Conservation (phyloP, 2,797 vertebrate species). For the Craterocephalus amniculus region DNA sequence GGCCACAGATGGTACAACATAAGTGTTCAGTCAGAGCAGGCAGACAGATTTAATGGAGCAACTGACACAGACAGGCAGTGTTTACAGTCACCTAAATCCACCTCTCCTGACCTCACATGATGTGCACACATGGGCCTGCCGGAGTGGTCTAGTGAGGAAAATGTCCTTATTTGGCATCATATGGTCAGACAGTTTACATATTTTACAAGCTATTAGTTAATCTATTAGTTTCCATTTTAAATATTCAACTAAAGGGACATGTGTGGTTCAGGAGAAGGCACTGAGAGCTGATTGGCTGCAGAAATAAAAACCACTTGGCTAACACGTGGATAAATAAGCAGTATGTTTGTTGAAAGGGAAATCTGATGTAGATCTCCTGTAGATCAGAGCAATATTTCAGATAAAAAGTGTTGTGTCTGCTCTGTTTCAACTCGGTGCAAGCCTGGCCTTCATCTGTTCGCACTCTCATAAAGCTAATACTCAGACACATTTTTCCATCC, state of each 20-base stretch:
- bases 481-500: slow-evolving; percentile 7
- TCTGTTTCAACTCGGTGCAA: no score
- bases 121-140: not conserved
- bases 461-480: not conserved
- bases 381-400: not conserved
- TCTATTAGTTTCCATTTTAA: slow-evolving; percentile 57
- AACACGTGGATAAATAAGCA: slow-evolving; percentile 10
- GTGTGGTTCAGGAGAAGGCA: slow-evolving; percentile 31
- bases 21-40: slow-evolving; percentile 50
- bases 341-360: not conserved
- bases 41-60: slow-evolving; percentile 48
- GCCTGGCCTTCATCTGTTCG: not conserved
- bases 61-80: slow-evolving; percentile 50
- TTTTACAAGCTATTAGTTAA: slow-evolving; percentile 41
- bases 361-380: not conserved
- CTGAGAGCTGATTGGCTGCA: slow-evolving; percentile 32
- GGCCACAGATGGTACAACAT: slow-evolving; percentile 59
- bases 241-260: slow-evolving; percentile 10
- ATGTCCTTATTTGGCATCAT: slow-evolving; percentile 48
- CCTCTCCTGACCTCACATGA: slow-evolving; percentile 42
- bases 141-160: slow-evolving; percentile 22
- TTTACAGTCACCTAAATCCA: slow-evolving; percentile 55
- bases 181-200: slow-evolving; percentile 15
- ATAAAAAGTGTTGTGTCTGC: slow-evolving; percentile 4
- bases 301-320: slow-evolving; percentile 31